Evolutionary conservation across 2,888 invertebrate genomes (phyloP), one percentile per base, ranked within the genome.

Genomic region (Hermaeophaga mercurialis): DNA sequence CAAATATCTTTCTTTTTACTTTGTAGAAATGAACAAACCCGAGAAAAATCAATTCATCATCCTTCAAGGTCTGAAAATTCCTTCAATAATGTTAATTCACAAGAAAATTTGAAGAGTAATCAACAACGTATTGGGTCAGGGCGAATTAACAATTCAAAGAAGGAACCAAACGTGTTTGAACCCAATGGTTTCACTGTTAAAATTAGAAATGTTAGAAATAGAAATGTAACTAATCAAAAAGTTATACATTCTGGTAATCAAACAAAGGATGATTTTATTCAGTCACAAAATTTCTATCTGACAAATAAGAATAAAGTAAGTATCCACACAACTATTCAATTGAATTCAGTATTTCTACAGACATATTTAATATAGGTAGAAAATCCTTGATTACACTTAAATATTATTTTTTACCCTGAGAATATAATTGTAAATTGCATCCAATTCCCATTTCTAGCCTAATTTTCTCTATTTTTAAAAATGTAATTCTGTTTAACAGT

Each of bases 111-210:
- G 41, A 60, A 60, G 47, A 65, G 54, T 45, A 58, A 19, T 18
- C 54, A 50, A 3, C 58, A 56, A 56, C 56, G 61, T 8, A 26
- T 56, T 0, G 59, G 58, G 6, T 56, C 64, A 7, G 60, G 60
- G 28, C 58, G 64, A 14, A 46, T 73, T 19, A 55, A 66, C 3
- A 77, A 75, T 61, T 71, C 73, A 3, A 72, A 70, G 26, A 66
- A 71, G 33, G 75, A 76, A 63, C 72, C 75, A 19, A 70, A 70
- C 49, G 76, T 75, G 65, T 74, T 76, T 15, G 77, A 77, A 54
- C 75, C 75, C 58, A 67, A 69, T 54, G 77, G 78, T 11, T 78
- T 78, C 57, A 78, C 77, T 11, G 71, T 75, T 5, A 76, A 74
- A 60, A 69, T 70, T 6, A 48, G 60, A 65, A 18, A 48, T 60